Base-by-base conservation (phyloP, 2,888 invertebrate genomes). In the Lasioglossum villosulum region DNA sequence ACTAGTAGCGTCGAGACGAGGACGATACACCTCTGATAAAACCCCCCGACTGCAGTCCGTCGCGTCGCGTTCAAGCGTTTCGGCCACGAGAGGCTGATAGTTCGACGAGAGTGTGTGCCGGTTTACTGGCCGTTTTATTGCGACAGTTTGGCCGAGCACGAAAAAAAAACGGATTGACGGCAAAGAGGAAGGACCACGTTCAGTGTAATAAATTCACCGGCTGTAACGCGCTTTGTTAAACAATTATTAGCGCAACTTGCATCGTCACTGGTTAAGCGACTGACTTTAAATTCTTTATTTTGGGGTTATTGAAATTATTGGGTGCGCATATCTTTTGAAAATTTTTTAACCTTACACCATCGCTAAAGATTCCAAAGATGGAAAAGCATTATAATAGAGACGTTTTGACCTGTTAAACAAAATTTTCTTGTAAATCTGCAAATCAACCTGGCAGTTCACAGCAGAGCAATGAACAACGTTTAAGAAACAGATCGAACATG, bases 121-220 rank as follows among this genome's bases (percentile, higher is more conserved):
- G 75, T 86, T 86, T 86, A 78, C 88, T 85, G 79, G 82, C 82
- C 82, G 56, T 82, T 89, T 90, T 89, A 89, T 89, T 88, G 90
- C 88, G 79, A 89, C 83, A 83, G 84, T 84, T 82, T 84, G 80
- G 59, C 37, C 75, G n/a, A 34, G 14, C 23, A 48, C 48, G 68
- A 16, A 6, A 34, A 37, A 56, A 66, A 82, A 83, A 8, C 74
- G 82, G 83, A 74, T 77, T 80, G 90, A 86, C 77, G 87, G 79
- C 76, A 52, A 52, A 76, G 79, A 72, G 86, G 77, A 14, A 59
- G 27, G 48, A 39, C 73, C 83, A 73, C 82, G 87, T 82, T 84
- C 63, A 70, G 45, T 78, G 78, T 80, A 56, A 78, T 82, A 85
- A 89, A 90, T 84, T 83, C 83, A 75, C 82, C 77, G 80, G 78